Conservation (phyloP, 2,113 vertebrate genomes). For the Sylvicapra grimmia region DNA sequence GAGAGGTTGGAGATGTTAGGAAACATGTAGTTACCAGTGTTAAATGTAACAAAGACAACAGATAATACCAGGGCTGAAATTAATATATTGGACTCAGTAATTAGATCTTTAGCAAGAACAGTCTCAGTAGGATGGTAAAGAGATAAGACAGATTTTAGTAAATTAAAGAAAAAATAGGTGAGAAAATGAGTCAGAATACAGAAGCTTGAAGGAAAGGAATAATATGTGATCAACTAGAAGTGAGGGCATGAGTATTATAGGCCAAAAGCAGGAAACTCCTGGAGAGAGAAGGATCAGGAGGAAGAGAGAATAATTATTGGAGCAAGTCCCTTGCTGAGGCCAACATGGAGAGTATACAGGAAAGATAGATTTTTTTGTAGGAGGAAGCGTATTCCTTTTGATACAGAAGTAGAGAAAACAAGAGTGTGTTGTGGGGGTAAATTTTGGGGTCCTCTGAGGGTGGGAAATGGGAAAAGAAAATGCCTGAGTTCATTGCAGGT, state of each 20-base stretch:
- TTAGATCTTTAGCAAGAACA: not conserved
- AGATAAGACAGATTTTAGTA: not conserved
- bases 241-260: not conserved
- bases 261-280: not conserved
- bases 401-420: not conserved
- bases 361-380: not conserved
- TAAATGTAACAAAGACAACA: not conserved
- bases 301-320: not conserved
- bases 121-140: not conserved
- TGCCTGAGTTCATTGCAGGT: too few species aligned
- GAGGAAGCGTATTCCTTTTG: not conserved
- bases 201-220: not conserved
- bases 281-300: not conserved
- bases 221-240: not conserved
- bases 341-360: too few species aligned
- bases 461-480: not conserved
- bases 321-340: not conserved
- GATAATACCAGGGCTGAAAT: not conserved
- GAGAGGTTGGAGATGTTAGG: not conserved
- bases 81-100: not conserved
- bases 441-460: not conserved
- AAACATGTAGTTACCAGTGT: not conserved
- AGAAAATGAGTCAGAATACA: not conserved
- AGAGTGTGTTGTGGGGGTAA: not conserved
- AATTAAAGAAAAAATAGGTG: not conserved